These are phyloP conservation scores for Amphiura filiformis DNA, from an alignment of 35 echinoderm and acorn worm species.

Conservation along the genomic window DNA sequence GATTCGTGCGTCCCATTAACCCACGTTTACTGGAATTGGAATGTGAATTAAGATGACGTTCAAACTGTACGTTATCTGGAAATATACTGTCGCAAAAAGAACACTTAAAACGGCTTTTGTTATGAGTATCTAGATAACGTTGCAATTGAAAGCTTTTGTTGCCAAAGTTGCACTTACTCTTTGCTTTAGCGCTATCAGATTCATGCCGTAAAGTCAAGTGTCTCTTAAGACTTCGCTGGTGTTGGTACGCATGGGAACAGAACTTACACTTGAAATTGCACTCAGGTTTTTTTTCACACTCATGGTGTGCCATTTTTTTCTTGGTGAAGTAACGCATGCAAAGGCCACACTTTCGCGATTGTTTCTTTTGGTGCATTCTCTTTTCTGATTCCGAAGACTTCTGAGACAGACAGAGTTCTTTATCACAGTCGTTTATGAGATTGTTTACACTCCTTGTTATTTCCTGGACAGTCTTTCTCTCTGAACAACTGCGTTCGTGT, in stretches of 20 bases:
- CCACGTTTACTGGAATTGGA: not conserved
- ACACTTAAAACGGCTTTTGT: not conserved
- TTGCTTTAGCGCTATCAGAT: too few relatives aligned
- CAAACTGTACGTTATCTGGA: not conserved
- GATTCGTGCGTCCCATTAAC: not conserved
- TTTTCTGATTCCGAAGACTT: too few relatives aligned
- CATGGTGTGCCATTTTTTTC: too few relatives aligned
- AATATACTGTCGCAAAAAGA: not conserved
- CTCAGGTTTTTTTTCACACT: too few relatives aligned
- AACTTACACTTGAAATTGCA: too few relatives aligned
- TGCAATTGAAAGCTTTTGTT: not conserved
- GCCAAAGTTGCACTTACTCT: not conserved
- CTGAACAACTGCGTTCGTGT: not conserved
- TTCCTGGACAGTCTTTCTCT: not conserved
- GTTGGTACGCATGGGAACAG: too few relatives aligned
- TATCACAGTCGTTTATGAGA: not conserved
- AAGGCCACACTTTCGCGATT: too few relatives aligned
- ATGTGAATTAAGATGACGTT: not conserved
- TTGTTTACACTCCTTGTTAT: not conserved
- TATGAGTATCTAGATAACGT: not conserved
- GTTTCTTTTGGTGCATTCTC: too few relatives aligned
- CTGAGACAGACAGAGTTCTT: not conserved
- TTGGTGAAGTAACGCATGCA: too few relatives aligned
- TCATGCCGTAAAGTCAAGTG: too few relatives aligned
- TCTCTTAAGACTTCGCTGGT: too few relatives aligned